Conservation (phyloP, 2,113 vertebrate genomes). For the Pheucticus melanocephalus region DNA sequence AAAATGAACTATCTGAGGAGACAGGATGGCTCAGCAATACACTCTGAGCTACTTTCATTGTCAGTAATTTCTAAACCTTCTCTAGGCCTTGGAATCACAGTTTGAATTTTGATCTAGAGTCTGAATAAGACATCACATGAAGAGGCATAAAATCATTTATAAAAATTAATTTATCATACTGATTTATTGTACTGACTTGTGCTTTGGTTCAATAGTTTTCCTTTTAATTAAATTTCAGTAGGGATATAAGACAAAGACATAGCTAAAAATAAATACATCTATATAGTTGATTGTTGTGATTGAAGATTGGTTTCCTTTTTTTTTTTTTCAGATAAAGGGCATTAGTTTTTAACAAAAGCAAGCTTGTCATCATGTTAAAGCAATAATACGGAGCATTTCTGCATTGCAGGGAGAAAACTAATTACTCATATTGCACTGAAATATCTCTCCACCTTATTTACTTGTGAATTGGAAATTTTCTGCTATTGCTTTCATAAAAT, state of each 20-base stretch:
- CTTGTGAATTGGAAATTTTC: background rate
- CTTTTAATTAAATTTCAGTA: background rate
- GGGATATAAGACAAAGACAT: background rate
- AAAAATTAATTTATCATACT: background rate
- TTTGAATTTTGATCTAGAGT: background rate
- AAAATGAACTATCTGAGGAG: background rate
- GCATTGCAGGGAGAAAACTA: background rate
- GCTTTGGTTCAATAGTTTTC: background rate
- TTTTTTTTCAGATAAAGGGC: background rate
- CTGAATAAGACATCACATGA: background rate
- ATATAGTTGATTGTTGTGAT: background rate
- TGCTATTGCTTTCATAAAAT: background rate
- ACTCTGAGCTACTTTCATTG: background rate
- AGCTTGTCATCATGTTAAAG: background rate
- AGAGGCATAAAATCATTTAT: background rate
- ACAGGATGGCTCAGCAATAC: background rate
- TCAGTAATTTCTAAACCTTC: background rate
- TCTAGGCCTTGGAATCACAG: background rate
- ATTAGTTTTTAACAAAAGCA: background rate
- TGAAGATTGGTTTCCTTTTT: background rate
- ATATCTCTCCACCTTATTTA: background rate
- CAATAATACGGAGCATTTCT: background rate
- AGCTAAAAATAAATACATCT: background rate
- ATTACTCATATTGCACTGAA: background rate
- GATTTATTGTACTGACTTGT: background rate